These are phyloP conservation scores for Oryzias javanicus DNA, from an alignment of 2,113 vertebrate species.

Conservation along the genomic window DNA sequence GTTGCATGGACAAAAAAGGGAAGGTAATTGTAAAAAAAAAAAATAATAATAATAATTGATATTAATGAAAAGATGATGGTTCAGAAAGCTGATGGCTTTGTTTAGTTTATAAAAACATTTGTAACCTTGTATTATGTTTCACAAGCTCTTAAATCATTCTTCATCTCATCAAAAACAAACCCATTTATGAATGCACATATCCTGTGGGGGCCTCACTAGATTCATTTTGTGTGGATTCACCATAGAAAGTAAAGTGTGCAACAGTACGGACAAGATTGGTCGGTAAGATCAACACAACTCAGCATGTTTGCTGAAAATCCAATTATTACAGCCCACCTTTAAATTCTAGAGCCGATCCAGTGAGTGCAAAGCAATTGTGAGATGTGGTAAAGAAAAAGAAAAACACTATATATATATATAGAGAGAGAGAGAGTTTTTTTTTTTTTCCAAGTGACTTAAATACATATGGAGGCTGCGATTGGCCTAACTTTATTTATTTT, in stretches of 20 bases:
- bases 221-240: conserved; percentile 68
- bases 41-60: too few relatives aligned
- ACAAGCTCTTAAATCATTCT: too few relatives aligned
- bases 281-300: conserved; percentile 83
- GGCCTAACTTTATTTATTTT: conserved; percentile 69
- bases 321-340: conserved; percentile 86
- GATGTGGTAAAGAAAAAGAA: conserved; percentile 60
- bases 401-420: too few relatives aligned
- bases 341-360: conserved; percentile 82
- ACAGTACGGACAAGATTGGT: conserved; percentile 80
- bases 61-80: too few relatives aligned
- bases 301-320: conserved; percentile 87
- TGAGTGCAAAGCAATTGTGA: conserved; percentile 84
- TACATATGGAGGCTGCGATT: conserved; percentile 38
- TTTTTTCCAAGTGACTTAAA: too few relatives aligned
- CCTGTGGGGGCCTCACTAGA: conserved; percentile 40
- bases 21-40: too few relatives aligned
- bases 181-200: conserved; percentile 9
- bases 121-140: too few relatives aligned
- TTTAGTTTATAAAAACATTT: too few relatives aligned
- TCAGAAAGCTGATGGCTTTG: too few relatives aligned
- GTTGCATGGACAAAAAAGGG: too few relatives aligned
- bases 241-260: conserved; percentile 70
- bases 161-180: neutral
- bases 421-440: too few relatives aligned